phyloP scores from a whole-genome alignment of 37 sponge, comb jelly and placozoan genomes.

The Ianthella basta region DNA sequence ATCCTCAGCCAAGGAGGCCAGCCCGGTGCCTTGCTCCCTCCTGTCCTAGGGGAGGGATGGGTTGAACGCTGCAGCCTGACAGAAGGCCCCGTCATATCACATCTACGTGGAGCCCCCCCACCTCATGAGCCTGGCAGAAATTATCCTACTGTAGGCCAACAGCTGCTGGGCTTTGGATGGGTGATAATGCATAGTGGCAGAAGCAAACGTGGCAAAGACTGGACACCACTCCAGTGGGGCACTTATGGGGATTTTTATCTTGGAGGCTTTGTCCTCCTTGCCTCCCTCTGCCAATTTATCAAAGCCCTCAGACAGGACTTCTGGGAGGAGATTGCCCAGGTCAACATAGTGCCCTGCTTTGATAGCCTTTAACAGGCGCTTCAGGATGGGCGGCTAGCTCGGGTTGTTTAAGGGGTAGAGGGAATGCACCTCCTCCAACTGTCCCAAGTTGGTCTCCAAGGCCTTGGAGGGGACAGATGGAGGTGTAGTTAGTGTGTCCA shows the following conservation, averaged over 20 bases:
- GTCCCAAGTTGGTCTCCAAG: too few relatives aligned
- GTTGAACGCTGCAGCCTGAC: conserved; percentile 27
- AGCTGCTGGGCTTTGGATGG: conserved; percentile 18
- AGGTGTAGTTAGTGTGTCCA: too few relatives aligned
- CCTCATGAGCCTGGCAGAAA: too few relatives aligned
- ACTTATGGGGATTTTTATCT: not conserved
- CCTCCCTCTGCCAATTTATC: not conserved
- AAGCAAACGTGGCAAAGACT: conserved; percentile 16
- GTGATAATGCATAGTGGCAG: not conserved
- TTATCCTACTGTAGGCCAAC: conserved; percentile 13
- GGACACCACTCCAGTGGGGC: conserved; percentile 9
- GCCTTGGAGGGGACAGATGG: too few relatives aligned
- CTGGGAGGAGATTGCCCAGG: conserved; percentile 27
- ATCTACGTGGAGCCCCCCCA: conserved; percentile 7
- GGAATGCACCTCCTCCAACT: conserved; percentile 2
- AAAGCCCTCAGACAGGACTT: conserved; percentile 7
- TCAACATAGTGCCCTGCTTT: conserved; percentile 22
- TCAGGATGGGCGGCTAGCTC: conserved; percentile 19
- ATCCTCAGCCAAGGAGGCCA: not conserved
- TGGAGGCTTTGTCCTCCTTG: conserved; percentile 15
- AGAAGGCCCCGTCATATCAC: conserved; percentile 28
- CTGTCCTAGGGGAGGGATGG: conserved; percentile 18
- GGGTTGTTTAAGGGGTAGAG: conserved; percentile 21
- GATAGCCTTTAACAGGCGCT: conserved; percentile 19
- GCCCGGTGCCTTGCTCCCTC: conserved; percentile 16